Conservation (phyloP, 2,797 vertebrate species). For the Sciurus vulgaris region DNA sequence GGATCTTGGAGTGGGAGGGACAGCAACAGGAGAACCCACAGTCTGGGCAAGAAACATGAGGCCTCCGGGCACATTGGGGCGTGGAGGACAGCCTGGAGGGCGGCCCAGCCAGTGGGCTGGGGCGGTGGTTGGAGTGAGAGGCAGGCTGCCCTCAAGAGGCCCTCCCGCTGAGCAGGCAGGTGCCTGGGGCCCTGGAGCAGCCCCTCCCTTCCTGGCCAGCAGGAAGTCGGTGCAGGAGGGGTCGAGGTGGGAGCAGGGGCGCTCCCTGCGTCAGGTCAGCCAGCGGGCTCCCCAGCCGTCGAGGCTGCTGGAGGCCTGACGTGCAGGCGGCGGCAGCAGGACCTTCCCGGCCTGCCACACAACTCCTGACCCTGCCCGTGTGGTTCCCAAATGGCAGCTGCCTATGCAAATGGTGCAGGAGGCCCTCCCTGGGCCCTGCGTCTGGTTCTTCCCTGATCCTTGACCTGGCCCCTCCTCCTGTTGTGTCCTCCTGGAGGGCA, state of each 20-base stretch:
- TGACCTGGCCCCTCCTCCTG: too few relatives aligned
- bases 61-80: neutral
- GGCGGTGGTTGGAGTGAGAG: neutral
- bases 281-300: slow-evolving; percentile 66
- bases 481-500: too few relatives aligned
- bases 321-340: slow-evolving; percentile 80
- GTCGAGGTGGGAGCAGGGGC: slow-evolving; percentile 61
- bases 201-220: fast-evolving
- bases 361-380: slow-evolving; percentile 77
- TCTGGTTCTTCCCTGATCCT: slow-evolving; percentile 46
- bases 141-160: fast-evolving
- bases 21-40: neutral
- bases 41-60: neutral
- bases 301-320: slow-evolving; percentile 59
- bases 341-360: slow-evolving; percentile 79
- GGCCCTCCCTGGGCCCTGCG: slow-evolving; percentile 59
- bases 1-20: neutral
- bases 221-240: neutral
- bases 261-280: neutral
- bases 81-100: neutral
- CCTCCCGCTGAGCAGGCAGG: too few relatives aligned
- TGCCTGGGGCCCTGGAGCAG: fast-evolving
- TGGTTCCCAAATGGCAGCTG: slow-evolving; percentile 82
- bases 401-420: slow-evolving; percentile 80
- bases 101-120: too few relatives aligned